A percentile compares a stretch with the other conserved stretches of the same genome.
phyloP scores from a whole-genome alignment of 1,140 invertebrate genomes.

The Pseudomyrmex cubaensis region DNA sequence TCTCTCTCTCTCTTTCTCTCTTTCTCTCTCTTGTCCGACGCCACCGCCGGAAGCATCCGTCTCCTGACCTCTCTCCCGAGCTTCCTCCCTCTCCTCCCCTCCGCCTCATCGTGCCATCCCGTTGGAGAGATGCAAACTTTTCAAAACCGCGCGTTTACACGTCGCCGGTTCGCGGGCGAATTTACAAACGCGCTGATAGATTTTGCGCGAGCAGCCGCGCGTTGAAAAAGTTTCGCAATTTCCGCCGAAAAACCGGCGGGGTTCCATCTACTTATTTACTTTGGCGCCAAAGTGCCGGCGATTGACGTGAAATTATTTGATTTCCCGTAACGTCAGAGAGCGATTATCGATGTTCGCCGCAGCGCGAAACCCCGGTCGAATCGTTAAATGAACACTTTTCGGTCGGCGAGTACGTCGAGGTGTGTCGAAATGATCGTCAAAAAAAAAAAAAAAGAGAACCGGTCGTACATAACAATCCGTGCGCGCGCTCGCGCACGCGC shows the following conservation, averaged over 20 bases:
- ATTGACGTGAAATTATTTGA: slow-evolving; percentile 48
- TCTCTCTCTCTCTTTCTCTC: no score
- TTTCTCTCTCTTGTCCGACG: slow-evolving; percentile 35
- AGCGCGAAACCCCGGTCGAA: background rate
- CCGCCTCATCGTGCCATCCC: background rate
- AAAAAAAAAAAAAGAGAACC: background rate
- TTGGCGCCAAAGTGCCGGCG: background rate
- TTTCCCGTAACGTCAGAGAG: slow-evolving; percentile 2
- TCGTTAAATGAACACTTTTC: slow-evolving; percentile 32
- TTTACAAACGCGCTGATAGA: slow-evolving; percentile 39
- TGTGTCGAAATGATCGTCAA: background rate
- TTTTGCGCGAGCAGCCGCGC: slow-evolving; percentile 12
- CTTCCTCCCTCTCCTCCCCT: background rate
- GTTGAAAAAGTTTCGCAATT: slow-evolving; percentile 50
- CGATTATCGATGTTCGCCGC: slow-evolving; percentile 9
- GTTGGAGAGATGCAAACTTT: slow-evolving; percentile 34
- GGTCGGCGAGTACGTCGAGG: background rate
- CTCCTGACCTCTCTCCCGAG: background rate
- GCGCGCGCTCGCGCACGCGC: background rate
- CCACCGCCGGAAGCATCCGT: slow-evolving; percentile 35
- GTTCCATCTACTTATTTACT: slow-evolving; percentile 18
- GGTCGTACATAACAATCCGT: no score
- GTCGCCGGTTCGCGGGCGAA: slow-evolving; percentile 22
- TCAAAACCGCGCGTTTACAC: slow-evolving; percentile 53
- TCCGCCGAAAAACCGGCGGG: slow-evolving; percentile 1